Evolutionary conservation across 1,140 invertebrate species (phyloP).

Genomic region (Trichonephila inaurata): DNA sequence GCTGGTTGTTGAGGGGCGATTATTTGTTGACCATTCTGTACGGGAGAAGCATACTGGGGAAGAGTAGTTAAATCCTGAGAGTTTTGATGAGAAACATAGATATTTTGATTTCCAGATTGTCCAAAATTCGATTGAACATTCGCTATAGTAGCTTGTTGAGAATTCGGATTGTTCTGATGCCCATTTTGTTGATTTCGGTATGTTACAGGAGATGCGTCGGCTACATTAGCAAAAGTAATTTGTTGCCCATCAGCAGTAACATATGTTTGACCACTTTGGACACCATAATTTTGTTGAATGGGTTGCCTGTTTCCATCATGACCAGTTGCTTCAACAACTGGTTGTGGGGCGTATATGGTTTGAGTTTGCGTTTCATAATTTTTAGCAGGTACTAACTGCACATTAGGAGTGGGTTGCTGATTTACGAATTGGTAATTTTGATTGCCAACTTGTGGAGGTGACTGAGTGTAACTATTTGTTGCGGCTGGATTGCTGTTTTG

Average conservation of each 20-base stretch:
- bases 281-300: not conserved
- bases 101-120: not conserved
- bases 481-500: not conserved
- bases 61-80: not conserved
- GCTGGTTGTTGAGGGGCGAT: not conserved
- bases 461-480: not conserved
- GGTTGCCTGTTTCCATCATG: not conserved
- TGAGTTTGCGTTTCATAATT: not conserved
- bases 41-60: not conserved
- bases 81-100: not conserved
- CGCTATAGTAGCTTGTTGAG: not conserved
- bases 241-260: not conserved
- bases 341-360: not conserved
- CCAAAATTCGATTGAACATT: not conserved
- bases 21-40: not conserved
- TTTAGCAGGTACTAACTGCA: not conserved
- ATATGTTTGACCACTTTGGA: not conserved
- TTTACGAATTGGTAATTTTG: not conserved
- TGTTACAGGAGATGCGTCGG: not conserved
- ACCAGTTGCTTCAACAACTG: not conserved
- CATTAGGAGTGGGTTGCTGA: not conserved
- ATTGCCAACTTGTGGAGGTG: not conserved
- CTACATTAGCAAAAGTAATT: not conserved
- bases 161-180: not conserved
- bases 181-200: constrained; percentile 5